phyloP scores from a whole-genome alignment of 2,797 vertebrate genomes.

The Acrocephalus scirpaceus region DNA sequence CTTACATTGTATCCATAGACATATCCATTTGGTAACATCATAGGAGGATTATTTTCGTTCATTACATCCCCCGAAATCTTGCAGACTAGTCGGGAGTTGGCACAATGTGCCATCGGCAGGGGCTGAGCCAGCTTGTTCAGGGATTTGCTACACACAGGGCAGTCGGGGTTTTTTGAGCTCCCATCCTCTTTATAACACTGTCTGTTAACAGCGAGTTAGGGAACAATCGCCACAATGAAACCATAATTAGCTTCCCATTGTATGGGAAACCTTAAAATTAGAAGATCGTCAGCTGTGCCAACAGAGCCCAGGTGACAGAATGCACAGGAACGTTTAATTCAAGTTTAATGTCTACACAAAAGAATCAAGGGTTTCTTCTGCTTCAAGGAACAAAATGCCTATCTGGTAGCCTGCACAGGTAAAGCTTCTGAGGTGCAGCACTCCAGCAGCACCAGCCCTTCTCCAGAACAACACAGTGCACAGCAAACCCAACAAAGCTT shows the following conservation, averaged over 20 bases:
- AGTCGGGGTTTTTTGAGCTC: slow-evolving; percentile 97
- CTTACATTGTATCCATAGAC: slow-evolving; percentile 99
- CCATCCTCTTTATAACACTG: slow-evolving; percentile 99
- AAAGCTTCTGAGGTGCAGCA: not conserved
- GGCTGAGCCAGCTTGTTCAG: slow-evolving; percentile 98
- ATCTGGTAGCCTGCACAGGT: not conserved
- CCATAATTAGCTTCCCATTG: not conserved
- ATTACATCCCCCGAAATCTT: slow-evolving; percentile 99
- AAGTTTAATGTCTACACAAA: not conserved
- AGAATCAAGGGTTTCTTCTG: not conserved
- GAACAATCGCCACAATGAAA: not conserved
- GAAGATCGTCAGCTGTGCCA: not conserved
- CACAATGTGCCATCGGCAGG: slow-evolving; percentile 98
- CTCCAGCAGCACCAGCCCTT: not conserved
- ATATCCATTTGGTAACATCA: slow-evolving; percentile 99
- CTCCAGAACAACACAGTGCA: fast-evolving
- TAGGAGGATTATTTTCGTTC: slow-evolving; percentile 99
- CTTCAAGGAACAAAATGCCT: not conserved
- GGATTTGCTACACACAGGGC: slow-evolving; percentile 98
- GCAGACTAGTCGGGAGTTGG: slow-evolving; percentile 98
- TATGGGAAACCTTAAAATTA: not conserved
- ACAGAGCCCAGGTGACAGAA: not conserved
- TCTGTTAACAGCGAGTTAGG: slow-evolving; percentile 82
- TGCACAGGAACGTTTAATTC: not conserved
- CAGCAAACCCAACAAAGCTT: not conserved